Percentiles rank a stretch among this genome's conserved stretches.
Conservation (phyloP, 2,797 vertebrate genomes). For the Falco rusticolus region DNA sequence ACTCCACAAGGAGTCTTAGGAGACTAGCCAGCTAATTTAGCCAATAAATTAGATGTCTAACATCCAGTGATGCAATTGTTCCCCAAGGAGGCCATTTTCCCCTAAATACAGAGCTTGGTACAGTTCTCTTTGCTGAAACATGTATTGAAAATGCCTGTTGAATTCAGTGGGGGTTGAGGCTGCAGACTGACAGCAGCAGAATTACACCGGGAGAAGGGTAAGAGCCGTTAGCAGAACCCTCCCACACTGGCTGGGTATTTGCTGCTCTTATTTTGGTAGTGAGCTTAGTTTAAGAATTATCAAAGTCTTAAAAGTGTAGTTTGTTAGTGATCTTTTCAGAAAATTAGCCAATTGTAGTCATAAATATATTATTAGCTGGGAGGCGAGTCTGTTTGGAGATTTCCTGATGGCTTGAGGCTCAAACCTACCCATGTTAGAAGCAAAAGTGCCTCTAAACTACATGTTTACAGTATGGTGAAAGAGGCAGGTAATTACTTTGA, state of each 20-base stretch:
- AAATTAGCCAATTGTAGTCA: neutral
- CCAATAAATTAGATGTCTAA: neutral
- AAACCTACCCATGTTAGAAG: neutral
- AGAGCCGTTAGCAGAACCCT: neutral
- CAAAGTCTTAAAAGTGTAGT: neutral
- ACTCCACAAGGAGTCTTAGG: neutral
- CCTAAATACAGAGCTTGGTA: neutral
- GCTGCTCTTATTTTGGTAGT: neutral
- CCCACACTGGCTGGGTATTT: fast-evolving
- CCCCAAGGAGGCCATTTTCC: neutral
- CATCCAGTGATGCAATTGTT: neutral
- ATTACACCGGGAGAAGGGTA: fast-evolving
- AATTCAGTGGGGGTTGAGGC: neutral
- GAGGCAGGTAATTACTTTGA: neutral
- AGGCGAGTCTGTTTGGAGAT: neutral
- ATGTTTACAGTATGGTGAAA: neutral
- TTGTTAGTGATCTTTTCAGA: neutral
- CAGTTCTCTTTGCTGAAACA: neutral
- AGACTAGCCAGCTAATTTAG: neutral
- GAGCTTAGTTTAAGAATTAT: neutral
- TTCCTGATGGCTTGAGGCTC: neutral
- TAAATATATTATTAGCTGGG: neutral
- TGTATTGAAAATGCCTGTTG: fast-evolving
- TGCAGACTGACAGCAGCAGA: neutral
- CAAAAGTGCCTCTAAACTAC: neutral